phyloP scores from a whole-genome alignment of 2,113 vertebrate genomes.

The Illadopsis cleaveri region DNA sequence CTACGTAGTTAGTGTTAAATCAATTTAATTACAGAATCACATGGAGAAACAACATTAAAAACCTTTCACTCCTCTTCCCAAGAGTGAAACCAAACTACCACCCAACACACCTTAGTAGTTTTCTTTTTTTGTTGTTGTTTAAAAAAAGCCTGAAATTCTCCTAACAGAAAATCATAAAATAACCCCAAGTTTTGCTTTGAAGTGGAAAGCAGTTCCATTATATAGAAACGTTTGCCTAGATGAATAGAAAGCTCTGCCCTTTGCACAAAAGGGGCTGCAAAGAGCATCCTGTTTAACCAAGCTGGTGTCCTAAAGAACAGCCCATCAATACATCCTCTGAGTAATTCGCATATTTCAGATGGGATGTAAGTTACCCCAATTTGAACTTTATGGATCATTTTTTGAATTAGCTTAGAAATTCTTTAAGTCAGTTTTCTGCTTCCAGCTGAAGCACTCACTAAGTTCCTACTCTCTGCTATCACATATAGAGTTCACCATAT shows the following conservation, averaged over 20 bases:
- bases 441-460: neutral
- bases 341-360: neutral
- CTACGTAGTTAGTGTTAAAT: neutral
- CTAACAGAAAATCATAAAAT: neutral
- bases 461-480: neutral
- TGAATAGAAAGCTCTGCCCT: neutral
- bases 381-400: neutral
- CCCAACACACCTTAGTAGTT: neutral
- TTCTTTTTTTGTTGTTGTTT: neutral
- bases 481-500: neutral
- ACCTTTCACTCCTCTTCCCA: neutral
- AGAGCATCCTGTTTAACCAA: neutral
- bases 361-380: neutral
- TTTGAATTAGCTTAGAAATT: neutral
- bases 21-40: neutral
- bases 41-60: neutral
- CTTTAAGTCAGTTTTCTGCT: neutral
- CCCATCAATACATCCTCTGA: neutral
- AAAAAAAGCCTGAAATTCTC: neutral
- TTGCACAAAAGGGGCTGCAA: neutral
- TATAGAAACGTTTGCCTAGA: neutral
- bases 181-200: neutral
- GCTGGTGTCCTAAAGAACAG: neutral
- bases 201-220: neutral
- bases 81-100: neutral